A percentile compares a stretch with the other conserved stretches of the same genome.
phyloP scores from a whole-genome alignment of 2,113 vertebrate species.

The Galeopterus variegatus region DNA sequence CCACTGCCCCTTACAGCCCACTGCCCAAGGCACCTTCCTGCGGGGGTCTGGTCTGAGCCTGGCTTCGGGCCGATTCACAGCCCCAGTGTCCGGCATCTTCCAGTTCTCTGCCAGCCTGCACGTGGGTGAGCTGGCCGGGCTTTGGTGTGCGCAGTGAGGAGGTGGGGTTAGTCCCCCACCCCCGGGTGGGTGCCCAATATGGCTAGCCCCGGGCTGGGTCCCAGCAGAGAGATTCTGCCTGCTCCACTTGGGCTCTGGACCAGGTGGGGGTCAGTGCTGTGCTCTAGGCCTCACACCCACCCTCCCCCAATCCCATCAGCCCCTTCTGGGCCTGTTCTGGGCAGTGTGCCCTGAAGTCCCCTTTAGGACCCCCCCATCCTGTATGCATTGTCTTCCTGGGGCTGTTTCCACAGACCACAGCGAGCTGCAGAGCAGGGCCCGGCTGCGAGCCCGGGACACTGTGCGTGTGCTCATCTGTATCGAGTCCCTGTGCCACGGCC shows the following conservation, averaged over 20 bases:
- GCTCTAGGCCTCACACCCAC: too few relatives aligned
- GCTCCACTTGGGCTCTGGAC: neutral
- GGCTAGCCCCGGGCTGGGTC: neutral
- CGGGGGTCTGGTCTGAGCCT: conserved; percentile 94
- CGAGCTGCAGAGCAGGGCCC: conserved; percentile 93
- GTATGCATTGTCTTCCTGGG: neutral
- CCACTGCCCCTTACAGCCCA: conserved; percentile 87
- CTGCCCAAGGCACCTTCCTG: conserved; percentile 95
- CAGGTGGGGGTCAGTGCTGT: rapidly evolving
- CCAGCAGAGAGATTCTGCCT: neutral
- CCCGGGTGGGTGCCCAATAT: neutral
- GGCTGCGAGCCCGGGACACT: conserved; percentile 92
- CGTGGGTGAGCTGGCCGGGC: conserved; percentile 89
- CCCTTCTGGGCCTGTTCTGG: neutral
- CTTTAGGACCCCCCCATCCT: neutral
- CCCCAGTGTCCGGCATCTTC: conserved; percentile 95
- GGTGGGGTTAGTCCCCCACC: neutral
- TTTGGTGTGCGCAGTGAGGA: rapidly evolving
- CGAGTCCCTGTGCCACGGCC: conserved; percentile 95
- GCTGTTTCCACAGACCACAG: conserved; percentile 92
- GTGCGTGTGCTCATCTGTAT: conserved; percentile 96
- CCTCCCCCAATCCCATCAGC: neutral
- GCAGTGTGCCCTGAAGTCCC: neutral
- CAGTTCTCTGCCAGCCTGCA: conserved; percentile 97
- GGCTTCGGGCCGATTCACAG: conserved; percentile 95